These are phyloP conservation scores for Toxonevra muliebris DNA, from an alignment of 2,888 invertebrate genomes.

Conservation along the genomic window DNA sequence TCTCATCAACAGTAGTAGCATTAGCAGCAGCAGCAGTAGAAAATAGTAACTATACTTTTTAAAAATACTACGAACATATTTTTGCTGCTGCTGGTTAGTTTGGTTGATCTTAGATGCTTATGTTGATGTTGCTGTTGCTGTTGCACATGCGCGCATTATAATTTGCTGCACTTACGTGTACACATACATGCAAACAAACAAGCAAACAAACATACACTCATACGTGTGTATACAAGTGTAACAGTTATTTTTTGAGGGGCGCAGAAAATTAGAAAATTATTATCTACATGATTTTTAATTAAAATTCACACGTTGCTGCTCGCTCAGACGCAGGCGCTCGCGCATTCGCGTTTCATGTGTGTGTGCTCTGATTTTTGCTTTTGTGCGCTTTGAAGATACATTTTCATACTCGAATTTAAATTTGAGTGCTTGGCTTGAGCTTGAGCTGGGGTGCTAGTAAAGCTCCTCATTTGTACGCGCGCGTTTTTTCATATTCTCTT, in stretches of 20 bases:
- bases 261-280: slow-evolving; percentile 36
- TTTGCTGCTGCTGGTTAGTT: background rate
- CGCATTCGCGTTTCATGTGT: no score
- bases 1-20: slow-evolving; percentile 6
- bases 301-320: slow-evolving; percentile 58
- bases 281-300: slow-evolving; percentile 50
- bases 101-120: background rate
- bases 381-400: no score
- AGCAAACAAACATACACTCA: no score
- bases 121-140: background rate
- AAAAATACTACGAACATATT: background rate
- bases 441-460: no score
- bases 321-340: slow-evolving; percentile 4
- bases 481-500: no score
- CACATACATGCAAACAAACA: no score
- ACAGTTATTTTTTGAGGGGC: background rate
- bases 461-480: no score
- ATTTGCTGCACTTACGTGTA: background rate
- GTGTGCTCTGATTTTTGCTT: no score
- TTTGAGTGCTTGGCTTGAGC: no score
- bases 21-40: background rate
- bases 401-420: no score
- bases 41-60: background rate
- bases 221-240: no score
- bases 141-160: background rate